A percentile compares a stretch with the other conserved stretches of the same genome.
These are phyloP conservation scores for Sesia bembeciformis DNA, from an alignment of 2,888 invertebrate genomes.

Conservation along the genomic window DNA sequence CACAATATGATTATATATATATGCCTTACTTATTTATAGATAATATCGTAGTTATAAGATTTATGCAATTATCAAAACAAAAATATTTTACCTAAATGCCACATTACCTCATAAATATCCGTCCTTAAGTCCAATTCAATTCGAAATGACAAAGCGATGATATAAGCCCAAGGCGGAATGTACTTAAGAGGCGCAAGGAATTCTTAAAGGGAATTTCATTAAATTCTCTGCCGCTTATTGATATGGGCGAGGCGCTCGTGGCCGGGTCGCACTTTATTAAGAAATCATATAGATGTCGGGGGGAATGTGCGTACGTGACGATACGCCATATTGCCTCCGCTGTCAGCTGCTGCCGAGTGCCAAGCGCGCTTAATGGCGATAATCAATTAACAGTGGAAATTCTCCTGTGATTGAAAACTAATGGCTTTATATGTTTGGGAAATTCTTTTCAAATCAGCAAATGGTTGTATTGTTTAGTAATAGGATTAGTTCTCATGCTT, in stretches of 20 bases:
- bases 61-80: no score
- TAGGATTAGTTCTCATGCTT: no score
- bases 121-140: neutral
- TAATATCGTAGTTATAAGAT: no score
- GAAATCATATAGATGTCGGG: slow-evolving; percentile 1
- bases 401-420: no score
- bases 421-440: no score
- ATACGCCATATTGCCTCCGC: neutral
- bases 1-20: no score
- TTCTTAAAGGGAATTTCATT: neutral
- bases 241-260: neutral
- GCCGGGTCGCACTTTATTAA: slow-evolving; percentile 2
- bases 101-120: no score
- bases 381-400: neutral
- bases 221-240: slow-evolving; percentile 1
- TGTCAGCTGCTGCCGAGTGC: neutral
- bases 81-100: no score
- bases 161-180: neutral
- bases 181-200: neutral
- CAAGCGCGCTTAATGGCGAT: neutral
- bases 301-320: slow-evolving; percentile 1
- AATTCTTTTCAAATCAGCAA: no score
- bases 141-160: neutral
- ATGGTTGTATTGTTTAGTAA: no score
- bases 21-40: no score